phyloP scores from a whole-genome alignment of 2,113 vertebrate genomes.

The Prunella himalayana region DNA sequence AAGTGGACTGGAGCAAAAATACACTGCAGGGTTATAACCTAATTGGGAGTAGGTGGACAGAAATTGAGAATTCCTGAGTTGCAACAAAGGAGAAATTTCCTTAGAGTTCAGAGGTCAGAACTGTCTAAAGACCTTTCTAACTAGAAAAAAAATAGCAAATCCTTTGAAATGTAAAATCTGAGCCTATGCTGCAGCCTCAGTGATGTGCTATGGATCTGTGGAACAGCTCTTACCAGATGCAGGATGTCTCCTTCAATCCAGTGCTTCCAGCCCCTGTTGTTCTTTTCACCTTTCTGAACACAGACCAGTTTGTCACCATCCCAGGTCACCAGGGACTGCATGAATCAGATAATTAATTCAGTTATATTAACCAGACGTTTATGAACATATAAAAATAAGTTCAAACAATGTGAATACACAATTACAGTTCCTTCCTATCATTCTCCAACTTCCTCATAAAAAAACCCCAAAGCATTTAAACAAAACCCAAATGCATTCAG shows the following conservation, averaged over 20 bases:
- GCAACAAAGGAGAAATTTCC: not conserved
- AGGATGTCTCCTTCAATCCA: slow-evolving; percentile 92
- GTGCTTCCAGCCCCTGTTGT: slow-evolving; percentile 91
- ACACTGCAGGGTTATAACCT: not conserved
- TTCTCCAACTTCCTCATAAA: not conserved
- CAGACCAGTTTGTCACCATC: slow-evolving; percentile 88
- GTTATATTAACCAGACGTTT: not conserved
- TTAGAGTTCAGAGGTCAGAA: not conserved
- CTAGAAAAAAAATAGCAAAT: not conserved
- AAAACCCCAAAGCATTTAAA: not conserved
- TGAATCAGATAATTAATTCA: slow-evolving; percentile 17
- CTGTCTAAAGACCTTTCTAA: not conserved
- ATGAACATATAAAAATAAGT: not conserved
- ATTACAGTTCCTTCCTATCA: not conserved
- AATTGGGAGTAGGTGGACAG: not conserved
- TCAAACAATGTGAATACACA: not conserved
- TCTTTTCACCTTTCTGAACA: slow-evolving; percentile 93
- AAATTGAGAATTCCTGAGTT: not conserved
- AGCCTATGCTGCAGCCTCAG: not conserved
- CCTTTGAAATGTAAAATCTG: not conserved
- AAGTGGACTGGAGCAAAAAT: not conserved
- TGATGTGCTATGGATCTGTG: not conserved
- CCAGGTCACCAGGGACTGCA: slow-evolving; percentile 86
- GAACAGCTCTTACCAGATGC: slow-evolving; percentile 79
- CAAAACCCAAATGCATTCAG: not conserved